These are phyloP conservation scores for Nibea albiflora DNA, from an alignment of 2,113 vertebrate genomes.

Conservation along the genomic window DNA sequence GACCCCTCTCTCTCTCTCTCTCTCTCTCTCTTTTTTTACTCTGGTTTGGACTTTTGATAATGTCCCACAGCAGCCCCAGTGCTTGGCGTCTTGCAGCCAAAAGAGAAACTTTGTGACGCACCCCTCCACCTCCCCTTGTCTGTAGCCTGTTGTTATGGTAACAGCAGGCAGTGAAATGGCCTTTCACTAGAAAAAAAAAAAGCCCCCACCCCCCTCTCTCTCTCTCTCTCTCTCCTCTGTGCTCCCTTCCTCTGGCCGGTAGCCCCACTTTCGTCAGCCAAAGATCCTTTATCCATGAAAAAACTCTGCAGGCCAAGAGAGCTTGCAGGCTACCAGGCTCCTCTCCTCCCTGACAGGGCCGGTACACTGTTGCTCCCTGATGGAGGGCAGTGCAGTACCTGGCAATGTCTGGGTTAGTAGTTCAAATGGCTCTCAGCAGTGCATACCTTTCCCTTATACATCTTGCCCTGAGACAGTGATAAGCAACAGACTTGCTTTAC, in stretches of 20 bases:
- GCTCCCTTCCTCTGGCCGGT: slow-evolving; percentile 71
- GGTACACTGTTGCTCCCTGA: slow-evolving; percentile 22
- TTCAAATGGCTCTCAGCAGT: slow-evolving; percentile 33
- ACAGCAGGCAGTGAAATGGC: slow-evolving; percentile 82
- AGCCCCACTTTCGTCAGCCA: slow-evolving; percentile 74
- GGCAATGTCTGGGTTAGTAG: slow-evolving; percentile 42
- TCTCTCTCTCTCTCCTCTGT: slow-evolving; percentile 8
- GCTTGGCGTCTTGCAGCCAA: slow-evolving; percentile 57
- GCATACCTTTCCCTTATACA: slow-evolving; percentile 31
- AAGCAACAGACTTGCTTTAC: slow-evolving; percentile 54
- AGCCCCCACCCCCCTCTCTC: slow-evolving; percentile 52
- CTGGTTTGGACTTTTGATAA: slow-evolving; percentile 37
- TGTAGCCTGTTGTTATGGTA: slow-evolving; percentile 81
- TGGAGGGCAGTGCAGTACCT: slow-evolving; percentile 37
- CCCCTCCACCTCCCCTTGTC: slow-evolving; percentile 67
- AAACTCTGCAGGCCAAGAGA: slow-evolving; percentile 48
- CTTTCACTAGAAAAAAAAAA: slow-evolving; percentile 70
- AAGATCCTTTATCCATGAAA: slow-evolving; percentile 62
- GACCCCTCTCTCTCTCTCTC: not conserved
- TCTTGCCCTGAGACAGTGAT: slow-evolving; percentile 33
- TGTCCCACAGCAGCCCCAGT: slow-evolving; percentile 50
- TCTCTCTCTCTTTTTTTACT: not conserved
- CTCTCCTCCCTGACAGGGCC: slow-evolving; percentile 41
- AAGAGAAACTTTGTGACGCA: slow-evolving; percentile 79
- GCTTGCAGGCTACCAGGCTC: slow-evolving; percentile 36